Evolutionary conservation across 2,888 invertebrate genomes (phyloP), one percentile per base, ranked within the genome.

Genomic region (Leptopilina syphax): DNA sequence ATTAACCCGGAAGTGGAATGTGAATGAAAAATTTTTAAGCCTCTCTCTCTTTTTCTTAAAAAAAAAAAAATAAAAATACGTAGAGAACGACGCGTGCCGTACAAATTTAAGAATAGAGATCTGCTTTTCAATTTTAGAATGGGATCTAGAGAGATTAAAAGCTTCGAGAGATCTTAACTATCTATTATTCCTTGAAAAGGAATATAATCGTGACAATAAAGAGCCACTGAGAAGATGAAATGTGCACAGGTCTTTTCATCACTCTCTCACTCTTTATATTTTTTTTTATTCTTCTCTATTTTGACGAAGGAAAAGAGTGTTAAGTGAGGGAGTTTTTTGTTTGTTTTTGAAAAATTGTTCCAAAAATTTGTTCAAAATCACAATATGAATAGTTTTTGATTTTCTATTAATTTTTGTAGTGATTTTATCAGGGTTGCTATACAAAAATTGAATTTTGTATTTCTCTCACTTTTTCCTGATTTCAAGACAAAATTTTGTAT

Each of bases 81-180:
- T 44, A 34, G 34, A 34, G 12, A 8, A 60, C n/a, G 77, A 77
- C 77, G 77, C 77, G 77, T 77, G 77, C 65, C 77, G 60, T 41
- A 63, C 27, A 76, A 76, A 60, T 13, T 73, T 54, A 57, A 73
- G 73, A 73, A 73, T 73, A 27, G 73, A 50, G 27, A 34, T 73
- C 73, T 70, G 70, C 50, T 24, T 34, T 54, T 50, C 24, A 70
- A 70, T 54, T 65, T 18, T 12, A 44, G 65, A 77, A 77, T 77
- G 65, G 77, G 77, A 77, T 77, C 65, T 77, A 13, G 24, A 50
- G 50, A 77, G 77, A 77, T 77, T 77, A 77, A 77, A 65, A 65
- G 77, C n/a, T 2, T 41, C 77, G 10, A 34, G 27, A 73, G 63
- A 24, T 65, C 77, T 60, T 47, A 8, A 50, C 50, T 50, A 50